phyloP scores from a whole-genome alignment of 1,140 invertebrate species.

The Acromyrmex echinatior region DNA sequence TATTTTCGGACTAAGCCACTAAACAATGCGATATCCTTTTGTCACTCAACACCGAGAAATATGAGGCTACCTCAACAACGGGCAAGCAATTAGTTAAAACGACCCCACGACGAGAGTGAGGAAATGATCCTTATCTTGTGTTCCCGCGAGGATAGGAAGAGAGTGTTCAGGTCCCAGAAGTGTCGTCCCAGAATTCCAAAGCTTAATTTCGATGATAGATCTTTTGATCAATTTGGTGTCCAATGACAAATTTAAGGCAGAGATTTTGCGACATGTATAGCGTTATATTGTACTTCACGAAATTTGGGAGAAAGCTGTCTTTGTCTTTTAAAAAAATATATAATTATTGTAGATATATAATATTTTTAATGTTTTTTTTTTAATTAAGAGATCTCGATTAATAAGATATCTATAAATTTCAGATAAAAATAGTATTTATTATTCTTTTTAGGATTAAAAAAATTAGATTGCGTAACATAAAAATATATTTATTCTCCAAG shows the following conservation, averaged over 20 bases:
- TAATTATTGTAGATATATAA: neutral
- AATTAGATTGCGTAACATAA: neutral
- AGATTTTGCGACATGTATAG: neutral
- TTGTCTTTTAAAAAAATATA: neutral
- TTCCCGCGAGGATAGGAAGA: neutral
- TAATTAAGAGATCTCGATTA: neutral
- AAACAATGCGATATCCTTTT: conserved; percentile 49
- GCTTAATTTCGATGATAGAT: conserved; percentile 36
- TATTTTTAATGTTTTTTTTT: neutral
- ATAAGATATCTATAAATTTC: neutral
- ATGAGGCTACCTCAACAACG: neutral
- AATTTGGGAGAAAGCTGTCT: neutral
- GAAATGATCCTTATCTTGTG: conserved; percentile 20
- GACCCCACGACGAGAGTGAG: conserved; percentile 6
- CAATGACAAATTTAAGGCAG: neutral
- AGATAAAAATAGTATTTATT: neutral
- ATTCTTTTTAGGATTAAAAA: neutral
- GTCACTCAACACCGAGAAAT: conserved; percentile 36
- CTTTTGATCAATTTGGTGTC: neutral
- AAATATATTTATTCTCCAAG: neutral
- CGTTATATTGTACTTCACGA: neutral
- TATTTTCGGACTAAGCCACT: neutral
- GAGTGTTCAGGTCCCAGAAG: neutral
- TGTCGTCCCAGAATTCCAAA: conserved; percentile 1
- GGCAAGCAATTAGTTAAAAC: conserved; percentile 43